phyloP scores from a whole-genome alignment of 2,113 vertebrate species.

The Hippoglossus stenolepis region DNA sequence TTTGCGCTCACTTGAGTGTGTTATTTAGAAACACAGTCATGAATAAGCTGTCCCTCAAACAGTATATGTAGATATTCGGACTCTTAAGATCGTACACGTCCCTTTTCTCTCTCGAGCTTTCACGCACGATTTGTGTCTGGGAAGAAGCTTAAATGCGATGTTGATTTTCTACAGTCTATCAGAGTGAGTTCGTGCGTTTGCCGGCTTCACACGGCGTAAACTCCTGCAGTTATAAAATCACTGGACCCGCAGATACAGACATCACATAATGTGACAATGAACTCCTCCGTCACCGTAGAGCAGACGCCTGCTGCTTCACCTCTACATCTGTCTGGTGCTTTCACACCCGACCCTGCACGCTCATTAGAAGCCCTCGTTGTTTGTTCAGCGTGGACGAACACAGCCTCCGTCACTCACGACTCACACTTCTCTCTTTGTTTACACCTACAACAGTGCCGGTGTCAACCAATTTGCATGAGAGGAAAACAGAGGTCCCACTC shows the following conservation, averaged over 20 bases:
- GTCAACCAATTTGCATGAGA: slow-evolving; percentile 49
- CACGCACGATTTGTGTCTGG: too few relatives aligned
- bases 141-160: too few relatives aligned
- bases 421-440: slow-evolving; percentile 5
- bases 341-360: not conserved
- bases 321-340: not conserved
- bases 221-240: not conserved
- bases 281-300: not conserved
- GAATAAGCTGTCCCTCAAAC: not conserved
- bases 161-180: too few relatives aligned
- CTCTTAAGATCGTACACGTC: not conserved
- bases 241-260: not conserved
- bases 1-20: not conserved
- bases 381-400: slow-evolving; percentile 54
- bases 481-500: slow-evolving; percentile 17
- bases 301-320: not conserved
- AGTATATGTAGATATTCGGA: too few relatives aligned
- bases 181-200: too few relatives aligned
- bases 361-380: slow-evolving; percentile 41
- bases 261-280: slow-evolving; percentile 13
- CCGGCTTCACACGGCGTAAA: too few relatives aligned
- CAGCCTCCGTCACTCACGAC: slow-evolving; percentile 25
- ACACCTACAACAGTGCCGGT: slow-evolving; percentile 10
- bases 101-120: not conserved
- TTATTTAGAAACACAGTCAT: not conserved